Percentiles rank a stretch among this genome's conserved stretches.
phyloP scores from a whole-genome alignment of 2,888 invertebrate species.

The Cryptocephalus moraei region DNA sequence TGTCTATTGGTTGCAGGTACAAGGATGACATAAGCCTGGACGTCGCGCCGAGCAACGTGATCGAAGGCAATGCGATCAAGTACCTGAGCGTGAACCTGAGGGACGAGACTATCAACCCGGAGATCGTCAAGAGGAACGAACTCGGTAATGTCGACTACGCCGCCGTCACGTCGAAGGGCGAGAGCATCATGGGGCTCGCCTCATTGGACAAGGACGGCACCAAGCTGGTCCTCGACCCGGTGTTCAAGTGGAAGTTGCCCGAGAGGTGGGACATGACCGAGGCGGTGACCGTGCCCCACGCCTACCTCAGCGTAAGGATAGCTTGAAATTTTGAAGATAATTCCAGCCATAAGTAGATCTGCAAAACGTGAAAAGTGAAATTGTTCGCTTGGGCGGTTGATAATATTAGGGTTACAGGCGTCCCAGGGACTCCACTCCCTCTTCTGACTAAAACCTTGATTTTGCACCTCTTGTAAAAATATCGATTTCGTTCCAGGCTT shows the following conservation, averaged over 20 bases:
- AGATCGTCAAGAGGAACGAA: slow-evolving; percentile 21
- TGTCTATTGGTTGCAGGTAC: no score
- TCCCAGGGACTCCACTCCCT: no score
- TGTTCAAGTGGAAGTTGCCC: slow-evolving; percentile 58
- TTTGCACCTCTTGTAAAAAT: no score
- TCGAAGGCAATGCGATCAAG: slow-evolving; percentile 23
- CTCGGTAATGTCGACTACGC: slow-evolving; percentile 34
- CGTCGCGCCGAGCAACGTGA: slow-evolving; percentile 8
- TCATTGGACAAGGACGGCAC: slow-evolving; percentile 27
- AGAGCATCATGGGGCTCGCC: slow-evolving; percentile 59
- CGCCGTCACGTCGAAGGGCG: slow-evolving; percentile 37
- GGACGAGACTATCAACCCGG: slow-evolving; percentile 29
- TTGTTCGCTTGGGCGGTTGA: slow-evolving; percentile 1
- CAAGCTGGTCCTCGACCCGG: slow-evolving; percentile 30
- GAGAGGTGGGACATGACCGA: slow-evolving; percentile 62
- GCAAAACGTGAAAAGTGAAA: no score
- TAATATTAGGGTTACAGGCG: no score
- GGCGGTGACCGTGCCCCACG: slow-evolving; percentile 71
- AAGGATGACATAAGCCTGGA: no score
- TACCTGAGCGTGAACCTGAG: slow-evolving; percentile 30
- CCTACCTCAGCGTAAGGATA: slow-evolving; percentile 50
- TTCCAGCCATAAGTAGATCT: background rate
- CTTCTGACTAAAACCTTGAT: no score
- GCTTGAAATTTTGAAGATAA: background rate
- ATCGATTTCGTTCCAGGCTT: slow-evolving; percentile 31